These are phyloP conservation scores for Trimorus sp. DNA, from an alignment of 2,888 invertebrate species.

Conservation along the genomic window DNA sequence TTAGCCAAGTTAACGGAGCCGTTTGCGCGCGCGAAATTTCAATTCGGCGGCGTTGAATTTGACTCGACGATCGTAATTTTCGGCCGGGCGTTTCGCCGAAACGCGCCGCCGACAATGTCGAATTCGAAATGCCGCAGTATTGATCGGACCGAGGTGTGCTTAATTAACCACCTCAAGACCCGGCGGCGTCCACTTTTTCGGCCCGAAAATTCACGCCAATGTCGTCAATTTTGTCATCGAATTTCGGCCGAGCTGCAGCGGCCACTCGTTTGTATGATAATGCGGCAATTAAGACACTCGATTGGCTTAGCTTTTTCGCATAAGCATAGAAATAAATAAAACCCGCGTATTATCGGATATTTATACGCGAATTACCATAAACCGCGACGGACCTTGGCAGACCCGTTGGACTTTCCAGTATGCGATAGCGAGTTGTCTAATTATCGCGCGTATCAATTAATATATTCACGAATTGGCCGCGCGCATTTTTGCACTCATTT, in stretches of 20 bases:
- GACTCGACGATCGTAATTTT: too few species aligned
- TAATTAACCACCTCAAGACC: conserved; percentile 25
- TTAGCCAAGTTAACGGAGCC: background rate
- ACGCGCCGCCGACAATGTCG: background rate
- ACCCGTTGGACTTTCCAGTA: conserved; percentile 27
- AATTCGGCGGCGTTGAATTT: too few species aligned
- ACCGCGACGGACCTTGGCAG: conserved; percentile 33
- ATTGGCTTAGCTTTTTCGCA: conserved; percentile 55
- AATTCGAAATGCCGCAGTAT: conserved; percentile 4
- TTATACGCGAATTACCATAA: conserved; percentile 53
- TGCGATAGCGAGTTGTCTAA: conserved; percentile 49
- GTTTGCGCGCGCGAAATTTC: background rate
- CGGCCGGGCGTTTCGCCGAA: too few species aligned
- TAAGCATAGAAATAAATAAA: conserved; percentile 58
- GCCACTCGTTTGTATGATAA: conserved; percentile 64
- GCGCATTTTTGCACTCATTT: conserved; percentile 28
- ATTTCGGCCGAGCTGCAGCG: conserved; percentile 39
- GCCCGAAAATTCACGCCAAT: conserved; percentile 42
- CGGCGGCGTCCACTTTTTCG: too few species aligned
- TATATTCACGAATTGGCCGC: conserved; percentile 32
- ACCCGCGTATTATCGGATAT: conserved; percentile 54
- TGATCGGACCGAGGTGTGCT: conserved; percentile 14
- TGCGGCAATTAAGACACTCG: conserved; percentile 61
- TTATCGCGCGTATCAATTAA: conserved; percentile 59
- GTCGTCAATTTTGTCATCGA: conserved; percentile 51